Conservation (phyloP, 2,888 invertebrate species). For the Nomada lathburiana region DNA sequence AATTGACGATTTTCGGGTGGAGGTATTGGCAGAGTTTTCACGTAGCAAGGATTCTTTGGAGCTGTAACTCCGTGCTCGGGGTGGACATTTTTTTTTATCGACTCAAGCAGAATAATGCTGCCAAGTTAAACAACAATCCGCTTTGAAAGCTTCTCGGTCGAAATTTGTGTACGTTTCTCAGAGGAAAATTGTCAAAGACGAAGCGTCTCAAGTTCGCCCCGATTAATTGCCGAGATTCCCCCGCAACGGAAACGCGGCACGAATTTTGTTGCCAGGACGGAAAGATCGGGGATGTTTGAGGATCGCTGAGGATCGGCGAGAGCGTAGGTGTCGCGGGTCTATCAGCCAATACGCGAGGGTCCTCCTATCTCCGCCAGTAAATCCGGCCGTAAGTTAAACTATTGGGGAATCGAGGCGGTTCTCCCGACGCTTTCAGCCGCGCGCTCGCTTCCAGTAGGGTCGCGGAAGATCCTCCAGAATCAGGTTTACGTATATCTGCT, state of each 20-base stretch:
- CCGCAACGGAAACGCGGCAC: background rate
- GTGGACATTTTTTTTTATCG: no score
- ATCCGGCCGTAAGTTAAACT: constrained; percentile 84
- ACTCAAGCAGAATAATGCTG: no score
- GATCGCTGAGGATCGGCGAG: constrained; percentile 74
- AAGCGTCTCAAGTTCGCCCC: no score
- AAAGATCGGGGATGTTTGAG: constrained; percentile 68
- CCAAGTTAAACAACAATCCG: no score
- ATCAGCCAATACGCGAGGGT: constrained; percentile 79
- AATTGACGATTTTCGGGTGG: background rate
- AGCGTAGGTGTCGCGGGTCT: constrained; percentile 80
- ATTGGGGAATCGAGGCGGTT: constrained; percentile 82
- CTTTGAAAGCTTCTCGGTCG: background rate
- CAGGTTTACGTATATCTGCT: constrained; percentile 84
- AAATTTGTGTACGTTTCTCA: no score
- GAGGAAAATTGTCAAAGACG: no score
- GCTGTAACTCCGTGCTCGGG: no score
- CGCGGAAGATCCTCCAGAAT: constrained; percentile 80
- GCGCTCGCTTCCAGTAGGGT: constrained; percentile 67
- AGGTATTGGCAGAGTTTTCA: no score
- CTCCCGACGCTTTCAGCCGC: constrained; percentile 67
- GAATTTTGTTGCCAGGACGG: background rate
- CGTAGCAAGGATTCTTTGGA: no score
- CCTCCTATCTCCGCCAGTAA: constrained; percentile 83
- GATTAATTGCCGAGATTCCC: background rate